These are phyloP conservation scores for Muricea muricata DNA, from an alignment of 92 coral and sea anemone genomes.

Conservation along the genomic window DNA sequence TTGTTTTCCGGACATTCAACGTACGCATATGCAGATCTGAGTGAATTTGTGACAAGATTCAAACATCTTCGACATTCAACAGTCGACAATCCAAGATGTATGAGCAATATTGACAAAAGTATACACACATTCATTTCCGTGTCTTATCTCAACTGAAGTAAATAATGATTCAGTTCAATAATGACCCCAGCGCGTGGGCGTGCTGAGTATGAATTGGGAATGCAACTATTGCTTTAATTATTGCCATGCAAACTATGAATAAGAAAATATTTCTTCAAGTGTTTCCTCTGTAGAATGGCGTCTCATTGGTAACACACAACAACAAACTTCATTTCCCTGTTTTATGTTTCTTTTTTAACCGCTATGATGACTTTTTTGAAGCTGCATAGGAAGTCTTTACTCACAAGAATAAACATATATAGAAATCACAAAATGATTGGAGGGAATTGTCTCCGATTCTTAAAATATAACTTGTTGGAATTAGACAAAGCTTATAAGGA, in stretches of 20 bases:
- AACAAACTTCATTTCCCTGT: neutral
- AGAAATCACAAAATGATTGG: neutral
- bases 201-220: neutral
- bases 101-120: neutral
- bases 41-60: neutral
- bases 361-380: neutral
- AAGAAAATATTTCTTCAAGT: neutral
- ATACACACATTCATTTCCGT: neutral
- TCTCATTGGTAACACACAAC: neutral
- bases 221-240: neutral
- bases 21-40: neutral
- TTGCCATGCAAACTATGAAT: neutral
- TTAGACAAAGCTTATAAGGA: no score
- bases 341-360: neutral
- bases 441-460: neutral
- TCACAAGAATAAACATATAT: no score
- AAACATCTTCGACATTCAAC: conserved; percentile 14
- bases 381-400: neutral
- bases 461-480: no score
- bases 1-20: neutral
- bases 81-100: neutral
- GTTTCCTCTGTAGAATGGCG: neutral
- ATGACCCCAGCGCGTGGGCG: neutral
- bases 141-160: neutral
- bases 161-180: neutral